These are phyloP conservation scores for Darevskia nairensis DNA, from an alignment of 2,797 vertebrate genomes.

Conservation along the genomic window DNA sequence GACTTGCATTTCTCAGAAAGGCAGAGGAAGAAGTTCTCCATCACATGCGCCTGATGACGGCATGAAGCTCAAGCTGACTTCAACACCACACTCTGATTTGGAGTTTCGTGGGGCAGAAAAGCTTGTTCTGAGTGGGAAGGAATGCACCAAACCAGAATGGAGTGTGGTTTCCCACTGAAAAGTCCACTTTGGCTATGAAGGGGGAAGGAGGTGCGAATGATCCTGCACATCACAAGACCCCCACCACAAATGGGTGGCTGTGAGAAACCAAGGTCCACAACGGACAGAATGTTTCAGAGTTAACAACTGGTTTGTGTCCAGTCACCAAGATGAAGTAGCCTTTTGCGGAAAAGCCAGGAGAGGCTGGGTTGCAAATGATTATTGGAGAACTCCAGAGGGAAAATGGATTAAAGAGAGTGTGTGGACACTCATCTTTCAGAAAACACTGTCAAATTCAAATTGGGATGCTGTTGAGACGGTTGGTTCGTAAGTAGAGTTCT, in stretches of 20 bases:
- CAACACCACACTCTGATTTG: background rate
- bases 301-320: slow-evolving; percentile 14
- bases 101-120: background rate
- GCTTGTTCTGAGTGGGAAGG: background rate
- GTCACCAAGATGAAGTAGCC: background rate
- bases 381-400: slow-evolving; percentile 14
- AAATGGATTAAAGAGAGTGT: slow-evolving; percentile 16
- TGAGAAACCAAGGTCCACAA: slow-evolving; percentile 27
- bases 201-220: background rate
- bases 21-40: background rate
- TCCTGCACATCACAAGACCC: background rate
- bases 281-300: background rate
- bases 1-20: slow-evolving; percentile 4
- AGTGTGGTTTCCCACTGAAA: background rate
- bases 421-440: background rate
- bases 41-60: background rate
- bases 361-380: background rate
- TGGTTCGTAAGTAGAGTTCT: background rate
- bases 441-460: background rate
- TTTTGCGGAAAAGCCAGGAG: slow-evolving; percentile 38
- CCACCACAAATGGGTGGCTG: slow-evolving; percentile 9
- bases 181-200: background rate
- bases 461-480: background rate
- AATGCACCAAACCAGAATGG: background rate
- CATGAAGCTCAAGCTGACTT: background rate